Evolutionary conservation across 2,113 vertebrate species (phyloP), one percentile per base, ranked within the genome.

Genomic region (Perognathus longimembris): DNA sequence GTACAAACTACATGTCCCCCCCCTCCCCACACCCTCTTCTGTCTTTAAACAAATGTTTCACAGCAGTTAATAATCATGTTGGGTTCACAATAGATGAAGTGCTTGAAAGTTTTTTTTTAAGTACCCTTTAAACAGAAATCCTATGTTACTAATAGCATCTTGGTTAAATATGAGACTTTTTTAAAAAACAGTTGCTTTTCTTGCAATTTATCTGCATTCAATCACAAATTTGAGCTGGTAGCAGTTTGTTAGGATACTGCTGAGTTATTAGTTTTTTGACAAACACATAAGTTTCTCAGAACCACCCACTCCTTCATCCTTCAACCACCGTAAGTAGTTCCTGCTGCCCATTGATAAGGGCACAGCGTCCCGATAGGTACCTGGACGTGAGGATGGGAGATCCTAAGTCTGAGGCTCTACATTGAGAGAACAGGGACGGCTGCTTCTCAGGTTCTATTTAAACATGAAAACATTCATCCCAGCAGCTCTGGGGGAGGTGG

Each of bases 101-200:
- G 61, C 3, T 69, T 79, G 76, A 94, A 94, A 92, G 70, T 75
- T 54, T 14, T 1, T 0, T 45, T 87, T 94, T 88, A 42, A 90
- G 95, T 93, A 82, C 38, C 45, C 70, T 86, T 81, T 92, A 88
- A 94, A 88, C 30, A 84, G 83, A 89, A 89, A 80, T 0, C 28
- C 86, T 74, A 75, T 73, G 38, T 76, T 93, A 77, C 66, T 92
- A 92, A 96, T 70, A 95, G 85, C 59, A 92, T 94, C 76, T 89
- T 75, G 42, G 67, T 96, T 95, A 95, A 91, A 80, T 86, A 85
- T 74, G 17, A 42, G 32, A 59, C 38, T 40, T 71, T 69, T 45
- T 61, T 70, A 57, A 78, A 24, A 57, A 78, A 24, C 24, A 61
- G 59, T 24, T 92, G 80, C 54, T 84, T 92, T 86, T 75, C 6